These are phyloP conservation scores for Trinorchestia longiramus DNA, from an alignment of 1,140 invertebrate species.

Conservation along the genomic window DNA sequence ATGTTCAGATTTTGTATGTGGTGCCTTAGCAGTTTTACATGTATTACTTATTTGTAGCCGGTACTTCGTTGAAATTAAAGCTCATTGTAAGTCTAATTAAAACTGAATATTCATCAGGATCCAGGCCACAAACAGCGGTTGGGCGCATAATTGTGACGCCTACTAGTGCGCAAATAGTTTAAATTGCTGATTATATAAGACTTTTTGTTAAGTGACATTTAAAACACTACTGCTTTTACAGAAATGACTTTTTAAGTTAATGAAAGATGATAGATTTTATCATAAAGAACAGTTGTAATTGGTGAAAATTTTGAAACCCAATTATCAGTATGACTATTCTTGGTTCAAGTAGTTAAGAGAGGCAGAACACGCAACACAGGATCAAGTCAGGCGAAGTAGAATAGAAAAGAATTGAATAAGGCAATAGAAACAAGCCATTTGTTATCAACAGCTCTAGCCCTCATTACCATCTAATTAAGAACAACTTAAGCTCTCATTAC, in stretches of 20 bases:
- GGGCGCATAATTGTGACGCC: neutral
- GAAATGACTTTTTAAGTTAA: neutral
- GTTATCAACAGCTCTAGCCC: too few species aligned
- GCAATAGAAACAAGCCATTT: too few species aligned
- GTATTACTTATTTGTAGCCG: neutral
- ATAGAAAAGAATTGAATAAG: neutral
- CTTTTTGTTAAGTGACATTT: neutral
- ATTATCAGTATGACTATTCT: neutral
- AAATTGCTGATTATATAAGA: neutral
- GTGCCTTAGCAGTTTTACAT: too few species aligned
- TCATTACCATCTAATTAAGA: too few species aligned
- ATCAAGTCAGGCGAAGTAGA: neutral
- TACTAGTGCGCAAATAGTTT: too few species aligned
- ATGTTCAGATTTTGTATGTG: too few species aligned
- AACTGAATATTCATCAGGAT: neutral
- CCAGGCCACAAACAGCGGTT: neutral
- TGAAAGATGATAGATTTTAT: neutral
- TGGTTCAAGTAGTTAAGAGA: neutral
- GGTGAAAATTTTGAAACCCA: too few species aligned
- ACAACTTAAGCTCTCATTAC: neutral
- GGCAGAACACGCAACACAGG: neutral
- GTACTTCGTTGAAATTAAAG: neutral
- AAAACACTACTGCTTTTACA: neutral
- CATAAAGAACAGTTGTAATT: neutral
- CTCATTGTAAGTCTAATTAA: neutral